Evolutionary conservation across 2,113 vertebrate species (phyloP), one percentile per base, ranked within the genome.

Genomic region (Cyanistes caeruleus): DNA sequence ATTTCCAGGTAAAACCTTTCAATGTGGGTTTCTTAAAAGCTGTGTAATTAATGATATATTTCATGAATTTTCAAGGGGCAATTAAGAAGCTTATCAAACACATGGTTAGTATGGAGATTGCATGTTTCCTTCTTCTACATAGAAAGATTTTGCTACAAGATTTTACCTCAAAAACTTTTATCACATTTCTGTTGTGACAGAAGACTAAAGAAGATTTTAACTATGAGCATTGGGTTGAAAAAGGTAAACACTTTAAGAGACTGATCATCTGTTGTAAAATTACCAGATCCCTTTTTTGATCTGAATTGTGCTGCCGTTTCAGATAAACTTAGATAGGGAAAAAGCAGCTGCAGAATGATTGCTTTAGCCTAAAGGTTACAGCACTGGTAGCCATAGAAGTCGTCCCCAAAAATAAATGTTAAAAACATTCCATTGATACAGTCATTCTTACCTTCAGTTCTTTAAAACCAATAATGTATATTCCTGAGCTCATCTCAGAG

Each of bases 401-500:
- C 14, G 7, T 49, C 4, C 20, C 74, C 70, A 94, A 81, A 25
- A 62, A 68, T 16, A 64, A 53, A 53, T 30, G 17, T 56, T 58
- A 44, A 72, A 75, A 88, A 21, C 5, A 75, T 86, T 84, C 56
- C 14, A 39, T 64, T 51, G 56, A 15, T 58, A 62, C 9, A 44
- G 30, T 75, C 24, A 72, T 76, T 8, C 22, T 81, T n/a, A 64
- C 27, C 16, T 51, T 79, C 49, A 65, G 9, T 75, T 87, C 49
- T 91, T 81, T 76, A 41, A 84, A 87, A 68, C 10, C 25, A 25
- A 33, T 69, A 55, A 75, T 48, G 46, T 25, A 14, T 46, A 64
- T 39, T 91, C 43, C 46, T 82, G 48, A 91, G 25, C 30, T 93
- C 59, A 67, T n/a, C 63, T 92, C 59, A 84, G 35, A 88, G 49